Evolutionary conservation across 2,113 vertebrate genomes (phyloP).

Genomic region (Macaca fascicularis): DNA sequence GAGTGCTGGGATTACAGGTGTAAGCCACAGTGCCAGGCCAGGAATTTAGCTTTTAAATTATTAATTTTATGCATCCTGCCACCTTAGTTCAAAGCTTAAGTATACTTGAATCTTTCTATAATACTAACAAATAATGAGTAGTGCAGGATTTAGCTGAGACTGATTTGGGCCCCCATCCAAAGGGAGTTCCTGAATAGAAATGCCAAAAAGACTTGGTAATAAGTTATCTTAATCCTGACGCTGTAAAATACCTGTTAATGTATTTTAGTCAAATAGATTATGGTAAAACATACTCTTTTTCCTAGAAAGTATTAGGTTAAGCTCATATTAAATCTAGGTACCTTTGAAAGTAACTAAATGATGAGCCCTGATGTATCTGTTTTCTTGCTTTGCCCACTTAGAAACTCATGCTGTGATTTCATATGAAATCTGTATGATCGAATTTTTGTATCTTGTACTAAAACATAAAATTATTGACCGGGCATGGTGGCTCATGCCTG

Average conservation of each 20-base stretch:
- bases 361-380: not conserved
- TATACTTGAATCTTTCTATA: constrained; percentile 29
- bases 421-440: not conserved
- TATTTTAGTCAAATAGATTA: constrained; percentile 28
- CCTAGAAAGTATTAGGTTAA: constrained; percentile 25
- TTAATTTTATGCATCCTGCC: constrained; percentile 42
- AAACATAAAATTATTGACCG: not conserved
- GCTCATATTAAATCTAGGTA: not conserved
- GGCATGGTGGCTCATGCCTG: too few species aligned
- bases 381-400: constrained; percentile 16
- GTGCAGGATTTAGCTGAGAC: not conserved
- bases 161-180: not conserved
- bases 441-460: not conserved
- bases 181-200: constrained; percentile 48
- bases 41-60: constrained; percentile 52
- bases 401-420: constrained; percentile 16
- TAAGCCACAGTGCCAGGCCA: too few species aligned
- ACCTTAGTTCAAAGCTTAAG: constrained; percentile 39
- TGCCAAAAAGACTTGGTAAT: constrained; percentile 17
- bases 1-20: too few species aligned
- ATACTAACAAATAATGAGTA: not conserved
- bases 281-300: constrained; percentile 43
- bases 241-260: not conserved
- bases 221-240: constrained; percentile 26
- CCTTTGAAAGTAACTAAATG: not conserved